Evolutionary conservation across 2,113 vertebrate genomes (phyloP).

Genomic region (Scophthalmus maximus): DNA sequence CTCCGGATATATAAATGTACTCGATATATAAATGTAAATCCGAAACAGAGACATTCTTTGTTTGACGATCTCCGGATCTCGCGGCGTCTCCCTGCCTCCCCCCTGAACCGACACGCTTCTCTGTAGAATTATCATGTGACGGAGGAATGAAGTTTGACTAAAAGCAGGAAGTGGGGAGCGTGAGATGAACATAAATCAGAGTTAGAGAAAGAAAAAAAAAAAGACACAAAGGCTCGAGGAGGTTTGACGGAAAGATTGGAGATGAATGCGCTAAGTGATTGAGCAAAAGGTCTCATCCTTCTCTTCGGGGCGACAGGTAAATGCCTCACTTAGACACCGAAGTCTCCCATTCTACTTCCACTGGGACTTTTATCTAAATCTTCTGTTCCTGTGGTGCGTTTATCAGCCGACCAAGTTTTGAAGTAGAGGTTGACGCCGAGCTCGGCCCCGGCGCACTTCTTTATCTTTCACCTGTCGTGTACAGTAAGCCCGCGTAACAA

Average conservation of each 20-base stretch:
- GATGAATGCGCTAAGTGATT: conserved; percentile 19
- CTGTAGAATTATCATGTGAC: not conserved
- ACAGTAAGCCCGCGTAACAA: conserved; percentile 76
- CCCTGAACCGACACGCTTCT: not conserved
- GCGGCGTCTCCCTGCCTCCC: not conserved
- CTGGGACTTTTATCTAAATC: conserved; percentile 61
- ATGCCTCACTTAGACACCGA: conserved; percentile 43
- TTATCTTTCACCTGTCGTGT: conserved; percentile 72
- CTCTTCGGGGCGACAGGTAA: conserved; percentile 31
- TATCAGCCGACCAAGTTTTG: conserved; percentile 59
- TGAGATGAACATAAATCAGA: conserved; percentile 32
- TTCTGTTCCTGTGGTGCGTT: conserved; percentile 53
- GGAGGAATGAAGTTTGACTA: not conserved
- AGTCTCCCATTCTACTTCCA: conserved; percentile 43
- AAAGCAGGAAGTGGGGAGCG: not conserved
- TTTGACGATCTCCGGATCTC: not conserved
- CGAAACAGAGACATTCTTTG: not conserved
- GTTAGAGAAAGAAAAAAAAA: too few relatives aligned
- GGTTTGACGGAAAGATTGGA: conserved; percentile 10
- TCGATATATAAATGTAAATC: not conserved
- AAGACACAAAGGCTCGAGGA: conserved; percentile 8
- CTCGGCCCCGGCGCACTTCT: conserved; percentile 53
- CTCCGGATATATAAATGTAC: not conserved
- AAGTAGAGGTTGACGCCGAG: conserved; percentile 38
- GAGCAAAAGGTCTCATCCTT: conserved; percentile 47